Evolutionary conservation across 2,888 invertebrate species (phyloP), one percentile per base, ranked within the genome.

Genomic region (Nephrocerus scutellatus): DNA sequence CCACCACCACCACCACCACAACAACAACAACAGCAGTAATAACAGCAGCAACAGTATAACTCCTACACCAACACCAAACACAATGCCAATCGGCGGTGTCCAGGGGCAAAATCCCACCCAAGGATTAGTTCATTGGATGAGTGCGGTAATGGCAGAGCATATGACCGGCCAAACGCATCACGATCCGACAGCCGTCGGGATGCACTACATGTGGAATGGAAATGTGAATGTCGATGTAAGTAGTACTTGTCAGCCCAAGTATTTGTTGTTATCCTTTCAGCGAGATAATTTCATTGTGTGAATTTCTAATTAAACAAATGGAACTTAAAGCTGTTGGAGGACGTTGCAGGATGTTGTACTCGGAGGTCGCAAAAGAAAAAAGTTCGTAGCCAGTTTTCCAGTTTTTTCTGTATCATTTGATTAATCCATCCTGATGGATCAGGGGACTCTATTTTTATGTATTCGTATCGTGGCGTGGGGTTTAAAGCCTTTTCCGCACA

Each of bases 51-150:
- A 16, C 18, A 16, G 14, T 13, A 10, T 9, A 18, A n/a, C 46
- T 37, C 13, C 45, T 39, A 12, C 46, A 36, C 24, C 31, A 34
- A 22, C 43, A 31, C 21, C 29, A 43, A 43, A 48, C 52, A 52
- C 57, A 46, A 68, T 68, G 64, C 70, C 70, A 46, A 70, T 69
- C 46, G 68, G 68, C 38, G 61, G 70, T 46, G 68, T 67, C 37
- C 70, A 71, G 57, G 67, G 76, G 58, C 77, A 77, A 67, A 77
- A 77, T 67, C 78, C 79, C 51, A 78, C 82, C 32, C 83, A 83
- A 62, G 86, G 86, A 44, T 77, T 90, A 64, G 90, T 90, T 62
- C 91, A 91, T 74, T 91, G 91, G 91, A 90, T 91, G 89, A 89
- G 90, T 64, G 69, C 69, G 24, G 90, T 91, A 60, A 91, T 91